Percentiles rank a stretch among this genome's conserved stretches.
These are phyloP conservation scores for Poeciliopsis turrubarensis DNA, from an alignment of 2,113 vertebrate species.

Conservation along the genomic window DNA sequence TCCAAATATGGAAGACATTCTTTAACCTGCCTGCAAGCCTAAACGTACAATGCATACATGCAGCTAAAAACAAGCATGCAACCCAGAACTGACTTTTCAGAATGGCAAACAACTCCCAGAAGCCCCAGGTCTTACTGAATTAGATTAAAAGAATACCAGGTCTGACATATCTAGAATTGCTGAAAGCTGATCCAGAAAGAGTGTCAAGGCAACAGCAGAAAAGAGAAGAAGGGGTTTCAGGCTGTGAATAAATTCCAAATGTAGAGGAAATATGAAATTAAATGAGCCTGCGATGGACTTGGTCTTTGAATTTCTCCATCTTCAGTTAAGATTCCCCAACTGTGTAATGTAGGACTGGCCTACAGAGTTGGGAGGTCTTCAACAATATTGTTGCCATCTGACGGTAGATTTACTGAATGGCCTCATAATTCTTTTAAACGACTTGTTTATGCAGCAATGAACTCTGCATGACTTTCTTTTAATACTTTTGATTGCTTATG, in stretches of 20 bases:
- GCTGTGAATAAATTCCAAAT: constrained; percentile 44
- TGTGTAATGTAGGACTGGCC: constrained; percentile 58
- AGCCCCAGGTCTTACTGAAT: constrained; percentile 39
- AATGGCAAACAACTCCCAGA: constrained; percentile 11
- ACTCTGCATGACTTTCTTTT: constrained; percentile 53
- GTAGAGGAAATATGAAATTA: constrained; percentile 10
- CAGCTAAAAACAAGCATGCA: constrained; percentile 2
- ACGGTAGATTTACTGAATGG: constrained; percentile 52
- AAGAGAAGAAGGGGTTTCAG: constrained; percentile 6
- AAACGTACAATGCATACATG: constrained; percentile 1
- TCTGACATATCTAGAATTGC: constrained; percentile 48
- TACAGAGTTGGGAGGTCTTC: constrained; percentile 47
- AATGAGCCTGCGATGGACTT: constrained; percentile 30
- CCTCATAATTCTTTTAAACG: constrained; percentile 61
- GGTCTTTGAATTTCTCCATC: constrained; percentile 47
- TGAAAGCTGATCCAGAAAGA: constrained; percentile 27
- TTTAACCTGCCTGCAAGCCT: constrained; percentile 11
- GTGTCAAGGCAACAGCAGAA: constrained; percentile 15
- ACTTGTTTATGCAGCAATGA: constrained; percentile 56
- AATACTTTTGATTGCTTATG: constrained; percentile 38
- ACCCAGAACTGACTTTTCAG: background rate
- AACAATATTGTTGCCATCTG: constrained; percentile 50
- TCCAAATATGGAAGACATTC: constrained; percentile 25
- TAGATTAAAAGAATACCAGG: constrained; percentile 44
- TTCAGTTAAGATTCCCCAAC: constrained; percentile 42